phyloP scores from a whole-genome alignment of 2,888 invertebrate species.

The Stenodera caucasica region DNA sequence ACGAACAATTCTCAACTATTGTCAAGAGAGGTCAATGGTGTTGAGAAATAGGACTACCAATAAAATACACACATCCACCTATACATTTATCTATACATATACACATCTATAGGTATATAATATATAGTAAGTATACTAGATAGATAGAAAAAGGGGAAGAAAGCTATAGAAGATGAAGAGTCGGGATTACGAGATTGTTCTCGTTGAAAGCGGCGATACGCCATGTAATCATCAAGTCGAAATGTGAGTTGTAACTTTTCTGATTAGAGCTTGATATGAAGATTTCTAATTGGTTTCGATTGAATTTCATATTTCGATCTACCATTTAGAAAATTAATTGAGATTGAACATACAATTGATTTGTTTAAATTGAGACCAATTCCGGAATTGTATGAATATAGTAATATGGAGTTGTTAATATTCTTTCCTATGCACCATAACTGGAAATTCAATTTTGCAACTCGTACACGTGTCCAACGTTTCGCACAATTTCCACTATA shows the following conservation, averaged over 20 bases:
- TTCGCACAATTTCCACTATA: not conserved
- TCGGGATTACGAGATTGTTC: not conserved
- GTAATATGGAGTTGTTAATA: not conserved
- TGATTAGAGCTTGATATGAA: no score
- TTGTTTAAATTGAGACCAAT: not conserved
- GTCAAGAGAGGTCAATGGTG: slow-evolving; percentile 29
- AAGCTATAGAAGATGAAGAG: not conserved
- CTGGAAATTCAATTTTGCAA: not conserved
- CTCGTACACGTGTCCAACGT: not conserved
- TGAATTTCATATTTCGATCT: no score
- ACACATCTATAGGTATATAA: not conserved
- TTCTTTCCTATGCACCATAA: not conserved
- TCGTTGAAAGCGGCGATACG: slow-evolving; percentile 16
- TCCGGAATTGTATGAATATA: not conserved
- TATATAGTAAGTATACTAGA: no score
- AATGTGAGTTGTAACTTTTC: slow-evolving; percentile 30
- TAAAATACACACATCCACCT: slow-evolving; percentile 28
- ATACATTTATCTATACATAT: not conserved
- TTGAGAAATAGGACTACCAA: slow-evolving; percentile 29
- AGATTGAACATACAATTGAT: not conserved
- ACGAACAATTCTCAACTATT: slow-evolving; percentile 25
- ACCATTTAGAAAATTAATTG: not conserved
- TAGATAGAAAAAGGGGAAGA: not conserved
- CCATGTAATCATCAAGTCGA: slow-evolving; percentile 34
- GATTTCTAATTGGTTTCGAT: not conserved